A percentile compares a stretch with the other conserved stretches of the same genome.
These are phyloP conservation scores for Coranthus polyacanthus DNA, from an alignment of 2,797 vertebrate genomes.

Conservation along the genomic window DNA sequence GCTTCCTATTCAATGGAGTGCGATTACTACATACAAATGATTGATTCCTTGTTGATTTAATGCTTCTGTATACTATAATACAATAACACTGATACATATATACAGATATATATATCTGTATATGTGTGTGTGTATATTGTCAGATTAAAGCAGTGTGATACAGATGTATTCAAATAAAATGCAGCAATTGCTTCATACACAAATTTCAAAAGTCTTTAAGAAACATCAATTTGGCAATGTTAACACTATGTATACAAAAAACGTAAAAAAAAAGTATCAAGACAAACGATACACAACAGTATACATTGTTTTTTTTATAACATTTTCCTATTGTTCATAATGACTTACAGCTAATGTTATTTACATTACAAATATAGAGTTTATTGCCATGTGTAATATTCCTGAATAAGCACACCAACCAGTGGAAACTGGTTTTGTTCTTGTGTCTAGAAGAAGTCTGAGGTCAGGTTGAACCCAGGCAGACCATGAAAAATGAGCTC, in stretches of 20 bases:
- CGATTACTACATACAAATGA: constrained; percentile 59
- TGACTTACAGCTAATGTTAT: constrained; percentile 51
- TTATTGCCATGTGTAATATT: constrained; percentile 57
- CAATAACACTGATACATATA: constrained; percentile 59
- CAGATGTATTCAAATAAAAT: constrained; percentile 45
- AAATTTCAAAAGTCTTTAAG: constrained; percentile 45
- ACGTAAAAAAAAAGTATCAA: constrained; percentile 57
- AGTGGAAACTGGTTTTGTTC: constrained; percentile 42
- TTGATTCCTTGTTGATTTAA: constrained; percentile 64
- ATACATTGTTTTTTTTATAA: constrained; percentile 38
- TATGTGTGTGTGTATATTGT: constrained; percentile 15
- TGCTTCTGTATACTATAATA: constrained; percentile 47
- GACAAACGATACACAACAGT: constrained; percentile 56
- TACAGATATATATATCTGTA: constrained; percentile 2
- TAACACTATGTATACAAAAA: constrained; percentile 77
- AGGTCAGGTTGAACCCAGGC: constrained; percentile 14
- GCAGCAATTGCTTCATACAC: constrained; percentile 51
- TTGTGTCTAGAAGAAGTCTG: constrained; percentile 34
- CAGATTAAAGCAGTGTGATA: constrained; percentile 57
- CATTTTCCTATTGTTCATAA: constrained; percentile 47
- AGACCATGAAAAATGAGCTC: constrained; percentile 37
- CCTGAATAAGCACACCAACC: constrained; percentile 66
- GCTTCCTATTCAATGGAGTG: constrained; percentile 68
- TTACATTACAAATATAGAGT: constrained; percentile 57
- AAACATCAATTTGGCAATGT: constrained; percentile 54